phyloP scores from a whole-genome alignment of 1,140 invertebrate genomes.

The Drosophila mojavensis region DNA sequence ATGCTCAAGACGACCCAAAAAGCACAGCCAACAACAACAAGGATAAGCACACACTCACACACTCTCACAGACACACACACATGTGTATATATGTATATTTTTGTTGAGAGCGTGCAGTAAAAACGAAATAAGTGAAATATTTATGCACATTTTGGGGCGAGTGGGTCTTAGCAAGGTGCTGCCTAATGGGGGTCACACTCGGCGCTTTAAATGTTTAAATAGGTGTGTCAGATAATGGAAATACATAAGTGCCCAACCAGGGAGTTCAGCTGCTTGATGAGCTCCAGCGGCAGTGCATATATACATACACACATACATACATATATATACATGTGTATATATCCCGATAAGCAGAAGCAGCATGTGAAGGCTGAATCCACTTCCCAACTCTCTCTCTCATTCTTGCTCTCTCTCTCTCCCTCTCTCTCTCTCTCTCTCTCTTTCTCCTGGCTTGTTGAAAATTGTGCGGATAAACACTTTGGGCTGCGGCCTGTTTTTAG shows the following conservation, averaged over 20 bases:
- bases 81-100: background rate
- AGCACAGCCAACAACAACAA: conserved; percentile 8
- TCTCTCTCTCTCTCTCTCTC: background rate
- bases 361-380: conserved; percentile 25
- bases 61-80: conserved; percentile 1
- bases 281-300: conserved; percentile 1
- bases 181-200: conserved; percentile 80
- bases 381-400: background rate
- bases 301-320: too few species aligned
- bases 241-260: conserved; percentile 64
- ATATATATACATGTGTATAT: background rate
- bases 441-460: conserved; percentile 28
- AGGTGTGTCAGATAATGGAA: conserved; percentile 81
- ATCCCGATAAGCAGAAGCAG: conserved; percentile 28
- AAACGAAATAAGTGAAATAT: conserved; percentile 78
- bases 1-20: conserved; percentile 54
- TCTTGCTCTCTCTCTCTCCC: background rate
- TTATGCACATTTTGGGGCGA: conserved; percentile 63
- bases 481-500: conserved; percentile 48
- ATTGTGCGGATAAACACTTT: conserved; percentile 50
- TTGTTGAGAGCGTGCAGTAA: conserved; percentile 26
- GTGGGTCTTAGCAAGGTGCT: conserved; percentile 50
- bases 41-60: conserved; percentile 1
- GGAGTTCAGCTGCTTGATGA: conserved; percentile 51
- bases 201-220: conserved; percentile 80